Percentiles rank a stretch among this genome's conserved stretches.
Conservation (phyloP, 1,140 invertebrate species). For the Drosophila carrolli region DNA sequence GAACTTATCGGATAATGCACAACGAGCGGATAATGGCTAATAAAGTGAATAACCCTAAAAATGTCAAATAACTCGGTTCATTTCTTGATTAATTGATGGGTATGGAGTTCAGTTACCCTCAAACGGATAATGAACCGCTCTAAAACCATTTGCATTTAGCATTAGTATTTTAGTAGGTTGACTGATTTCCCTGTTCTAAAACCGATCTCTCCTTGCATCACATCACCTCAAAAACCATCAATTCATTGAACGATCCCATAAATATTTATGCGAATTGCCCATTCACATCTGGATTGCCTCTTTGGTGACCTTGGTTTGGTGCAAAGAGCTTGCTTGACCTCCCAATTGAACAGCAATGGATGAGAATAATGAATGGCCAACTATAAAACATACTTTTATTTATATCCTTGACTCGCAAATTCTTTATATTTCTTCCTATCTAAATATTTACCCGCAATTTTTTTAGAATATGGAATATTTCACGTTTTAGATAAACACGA, state of each 20-base stretch:
- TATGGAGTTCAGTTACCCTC: conserved; percentile 8
- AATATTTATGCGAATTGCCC: conserved; percentile 55
- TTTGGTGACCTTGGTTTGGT: conserved; percentile 39
- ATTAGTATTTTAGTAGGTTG: no score
- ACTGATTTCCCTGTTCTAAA: background rate
- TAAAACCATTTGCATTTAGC: background rate
- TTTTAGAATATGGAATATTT: no score
- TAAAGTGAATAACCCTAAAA: conserved; percentile 31
- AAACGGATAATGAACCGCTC: conserved; percentile 4
- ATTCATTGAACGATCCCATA: conserved; percentile 47
- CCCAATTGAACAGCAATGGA: conserved; percentile 5
- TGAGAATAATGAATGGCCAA: conserved; percentile 17
- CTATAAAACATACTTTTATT: conserved; percentile 14
- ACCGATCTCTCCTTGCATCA: background rate
- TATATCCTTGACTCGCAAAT: conserved; percentile 13
- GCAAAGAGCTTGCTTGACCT: conserved; percentile 53
- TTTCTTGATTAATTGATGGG: conserved; percentile 10
- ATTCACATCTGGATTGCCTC: conserved; percentile 28
- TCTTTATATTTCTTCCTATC: background rate
- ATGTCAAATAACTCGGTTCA: background rate
- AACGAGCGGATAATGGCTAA: conserved; percentile 12
- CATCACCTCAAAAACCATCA: conserved; percentile 14
- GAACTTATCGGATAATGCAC: conserved; percentile 27
- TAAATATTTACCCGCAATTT: conserved; percentile 17
- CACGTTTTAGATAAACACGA: no score